Base-by-base conservation (phyloP, 2,888 invertebrate genomes). In the Cremastinae sp. region DNA sequence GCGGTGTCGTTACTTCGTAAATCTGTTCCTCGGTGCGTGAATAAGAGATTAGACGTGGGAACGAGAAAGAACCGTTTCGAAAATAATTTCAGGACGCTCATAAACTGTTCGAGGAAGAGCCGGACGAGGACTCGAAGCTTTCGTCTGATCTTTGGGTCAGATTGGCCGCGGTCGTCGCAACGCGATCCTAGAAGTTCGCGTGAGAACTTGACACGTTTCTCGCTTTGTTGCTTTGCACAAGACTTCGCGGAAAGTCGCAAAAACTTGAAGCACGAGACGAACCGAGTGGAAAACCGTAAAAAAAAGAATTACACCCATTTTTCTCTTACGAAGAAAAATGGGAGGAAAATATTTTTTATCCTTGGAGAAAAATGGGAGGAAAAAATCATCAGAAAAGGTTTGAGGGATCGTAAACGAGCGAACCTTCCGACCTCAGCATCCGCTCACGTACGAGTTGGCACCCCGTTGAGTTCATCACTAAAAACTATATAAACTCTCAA, bases 391-490 rank as follows among this genome's bases (percentile, higher is more conserved):
- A 35, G 16, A 10, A 64, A 47, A 22, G 45, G 14, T 10, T 9
- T 14, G 51, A 56, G 71, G 45, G 37, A 20, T 47, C 43, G 16
- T 39, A 39, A 58, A 61, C 55, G 61, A 68, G 47, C 43, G 43
- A 56, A 74, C 55, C 65, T 69, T 53, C 35, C 61, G 74, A 74
- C 65, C 76, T 66, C 37, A 28, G 70, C 53, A 70, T 64, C 65
- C 65, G 41, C 61, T 68, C 76, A 71, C 66, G 77, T 69, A 70
- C 65, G 62, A 37, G 66, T 59, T 35, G 41, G 71, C 72, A 61
- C 61, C 77, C 79, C 68, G 72, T 66, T 22, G 77, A 45, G 71
- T 45, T 64, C 35, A 68, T 75, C 58, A 56, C 64, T 69, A 56
- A 41, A 41, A 59, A 75, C 59, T 66, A 71, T 66, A 75, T 65